A percentile compares a stretch with the other conserved stretches of the same genome.
These are phyloP conservation scores for Hemaris fuciformis DNA, from an alignment of 2,888 invertebrate species.

Conservation along the genomic window DNA sequence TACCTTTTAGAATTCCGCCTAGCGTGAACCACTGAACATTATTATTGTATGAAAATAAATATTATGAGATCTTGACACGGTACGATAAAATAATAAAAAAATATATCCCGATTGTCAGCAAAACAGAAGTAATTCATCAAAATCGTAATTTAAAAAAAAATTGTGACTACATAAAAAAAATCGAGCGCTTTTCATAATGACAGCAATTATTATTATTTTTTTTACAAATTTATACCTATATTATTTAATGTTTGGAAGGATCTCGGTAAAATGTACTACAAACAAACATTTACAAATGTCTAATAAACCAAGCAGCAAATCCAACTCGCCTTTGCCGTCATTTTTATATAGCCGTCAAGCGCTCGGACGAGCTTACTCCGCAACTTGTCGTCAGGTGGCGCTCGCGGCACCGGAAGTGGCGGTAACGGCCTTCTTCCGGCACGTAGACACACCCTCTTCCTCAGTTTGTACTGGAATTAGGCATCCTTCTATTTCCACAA, in stretches of 20 bases:
- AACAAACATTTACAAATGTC: background rate
- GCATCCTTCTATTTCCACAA: slow-evolving; percentile 32
- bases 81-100: too few species aligned
- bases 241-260: too few species aligned
- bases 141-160: too few species aligned
- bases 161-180: too few species aligned
- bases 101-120: too few species aligned
- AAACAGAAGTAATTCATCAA: too few species aligned
- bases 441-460: slow-evolving; percentile 39
- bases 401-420: slow-evolving; percentile 51
- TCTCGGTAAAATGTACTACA: too few species aligned
- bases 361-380: slow-evolving; percentile 34
- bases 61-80: background rate
- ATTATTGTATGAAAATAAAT: background rate
- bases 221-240: too few species aligned
- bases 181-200: too few species aligned
- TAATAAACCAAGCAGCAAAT: background rate
- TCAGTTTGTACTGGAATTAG: slow-evolving; percentile 31
- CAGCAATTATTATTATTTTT: too few species aligned
- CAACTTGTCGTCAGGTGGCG: slow-evolving; percentile 54
- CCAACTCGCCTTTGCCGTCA: background rate
- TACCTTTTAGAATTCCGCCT: background rate
- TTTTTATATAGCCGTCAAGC: background rate
- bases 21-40: background rate
- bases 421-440: slow-evolving; percentile 62